Base-by-base conservation (phyloP, 1,140 invertebrate genomes). In the Halesus radiatus region DNA sequence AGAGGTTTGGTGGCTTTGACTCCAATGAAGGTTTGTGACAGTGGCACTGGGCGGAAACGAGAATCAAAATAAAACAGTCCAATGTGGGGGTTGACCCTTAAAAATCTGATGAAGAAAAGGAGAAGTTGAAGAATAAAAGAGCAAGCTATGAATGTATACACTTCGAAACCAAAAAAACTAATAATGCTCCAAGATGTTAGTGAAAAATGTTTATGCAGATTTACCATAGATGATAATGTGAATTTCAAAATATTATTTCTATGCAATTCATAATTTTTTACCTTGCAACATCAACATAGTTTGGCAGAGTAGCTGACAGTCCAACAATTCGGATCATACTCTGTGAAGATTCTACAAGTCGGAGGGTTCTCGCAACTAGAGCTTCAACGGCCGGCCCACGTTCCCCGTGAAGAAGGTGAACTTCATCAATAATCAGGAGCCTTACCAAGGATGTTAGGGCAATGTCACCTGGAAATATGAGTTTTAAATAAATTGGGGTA, bases 301-400 rank as follows among this genome's bases (percentile, higher is more conserved):
- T 99, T 3, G 99, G 99, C 76, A 99, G 88, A 0, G 99, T 99
- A 0, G 98, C 99, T 0, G 98, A 99, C 10, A 99, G 87, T 2
- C 98, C 98, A n/a, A 99, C 94, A 78, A 99, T 99, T 73, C 98
- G 91, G 66, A 99, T 99, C 96, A 99, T 98, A 78, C 94, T 96
- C 88, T 99, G 98, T 0, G 96, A 95, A 13, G 96, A 95, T 86
- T 99, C 98, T 0, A 99, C 96, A 88, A 98, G 96, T 85, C 98
- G 91, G 3, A 99, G 88, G 0, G 98, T 99, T 81, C 99, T 90
- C 0, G 99, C 98, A 0, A 99, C 98, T 5, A 99, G 88, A 3
- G 98, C 96, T 89, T 99, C 99, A 29, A 99, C 96, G 10, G 99
- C 99, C 0, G 98, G 97, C 15, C 98, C 99, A 87, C 99, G 91